Base-by-base conservation (phyloP, 2,113 vertebrate species). In the Crotalus horridus region DNA sequence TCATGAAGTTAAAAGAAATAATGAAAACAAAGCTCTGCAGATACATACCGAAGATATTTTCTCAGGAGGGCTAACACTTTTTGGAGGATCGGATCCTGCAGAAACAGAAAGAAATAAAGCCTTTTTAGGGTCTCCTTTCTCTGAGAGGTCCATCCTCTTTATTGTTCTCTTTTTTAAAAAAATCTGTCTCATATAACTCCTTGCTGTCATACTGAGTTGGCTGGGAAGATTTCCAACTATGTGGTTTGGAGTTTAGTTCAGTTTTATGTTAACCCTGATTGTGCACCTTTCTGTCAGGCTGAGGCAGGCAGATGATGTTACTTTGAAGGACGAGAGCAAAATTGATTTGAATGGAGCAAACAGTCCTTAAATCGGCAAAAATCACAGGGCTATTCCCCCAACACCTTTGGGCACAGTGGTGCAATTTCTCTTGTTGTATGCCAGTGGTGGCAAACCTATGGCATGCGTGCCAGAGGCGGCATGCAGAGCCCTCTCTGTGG, bases 241-340 rank as follows among this genome's bases (percentile, higher is more conserved):
- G 91, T 95, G 39, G 96, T 94, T 96, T 94, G 94, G 96, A 96
- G 96, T 97, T 97, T 96, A 95, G 96, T 95, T 96, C 96, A 95
- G 96, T 87, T 96, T 97, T 96, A 96, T 96, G 96, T 98, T 98
- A 98, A 98, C 97, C 97, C 97, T 97, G 96, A 96, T 97, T 96
- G 95, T 95, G 97, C 95, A 96, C 92, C 93, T 95, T 96, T 94
- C 93, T 93, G 93, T 89, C 93, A 93, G 85, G 95, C 95, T 93
- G 95, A 93, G 61, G 94, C 93, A 94, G 53, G 89, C 61, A 88
- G 87, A 81, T 10, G 29, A 33, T 29, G 86, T 88, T 92, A 94
- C 55, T 26, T 59, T 20, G 58, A 95, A 94, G 93, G 92, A 90
- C 21, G 90, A 11, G 91, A 94, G 53, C 17, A 92, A 92, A 94